Evolutionary conservation across 2,113 vertebrate species (phyloP).

Genomic region (Erythrocercus mccallii): DNA sequence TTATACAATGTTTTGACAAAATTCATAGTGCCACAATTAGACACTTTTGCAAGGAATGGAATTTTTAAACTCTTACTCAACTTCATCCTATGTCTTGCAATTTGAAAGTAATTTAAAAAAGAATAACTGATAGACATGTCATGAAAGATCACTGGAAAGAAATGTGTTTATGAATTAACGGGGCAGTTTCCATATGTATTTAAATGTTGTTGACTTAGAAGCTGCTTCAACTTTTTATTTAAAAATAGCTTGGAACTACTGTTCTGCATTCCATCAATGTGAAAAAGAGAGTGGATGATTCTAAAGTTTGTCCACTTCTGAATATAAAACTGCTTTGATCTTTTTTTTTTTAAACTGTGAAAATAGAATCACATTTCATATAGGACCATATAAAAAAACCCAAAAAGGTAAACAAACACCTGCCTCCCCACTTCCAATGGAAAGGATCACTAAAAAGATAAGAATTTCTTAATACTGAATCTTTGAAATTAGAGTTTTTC

Average conservation of each 20-base stretch:
- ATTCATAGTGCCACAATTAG: neutral
- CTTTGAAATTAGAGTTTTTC: neutral
- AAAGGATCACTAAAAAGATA: neutral
- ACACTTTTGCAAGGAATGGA: neutral
- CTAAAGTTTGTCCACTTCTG: neutral
- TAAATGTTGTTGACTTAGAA: neutral
- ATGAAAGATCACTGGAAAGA: neutral
- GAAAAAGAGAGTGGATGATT: neutral
- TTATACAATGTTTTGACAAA: neutral
- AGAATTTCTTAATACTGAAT: neutral
- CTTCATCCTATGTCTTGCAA: neutral
- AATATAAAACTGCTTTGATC: neutral
- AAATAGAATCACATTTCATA: neutral
- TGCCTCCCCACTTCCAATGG: accelerated
- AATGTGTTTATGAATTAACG: neutral
- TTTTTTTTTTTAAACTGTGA: neutral
- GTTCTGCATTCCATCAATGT: neutral
- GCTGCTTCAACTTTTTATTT: neutral
- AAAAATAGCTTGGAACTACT: neutral
- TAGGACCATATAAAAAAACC: neutral
- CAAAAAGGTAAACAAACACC: neutral
- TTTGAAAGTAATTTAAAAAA: neutral
- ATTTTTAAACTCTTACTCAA: neutral
- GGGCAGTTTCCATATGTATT: neutral
- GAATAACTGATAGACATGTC: neutral